Percentiles rank a stretch among this genome's conserved stretches.
These are phyloP conservation scores for Resseliella maxima DNA, from an alignment of 2,888 invertebrate genomes.

Conservation along the genomic window DNA sequence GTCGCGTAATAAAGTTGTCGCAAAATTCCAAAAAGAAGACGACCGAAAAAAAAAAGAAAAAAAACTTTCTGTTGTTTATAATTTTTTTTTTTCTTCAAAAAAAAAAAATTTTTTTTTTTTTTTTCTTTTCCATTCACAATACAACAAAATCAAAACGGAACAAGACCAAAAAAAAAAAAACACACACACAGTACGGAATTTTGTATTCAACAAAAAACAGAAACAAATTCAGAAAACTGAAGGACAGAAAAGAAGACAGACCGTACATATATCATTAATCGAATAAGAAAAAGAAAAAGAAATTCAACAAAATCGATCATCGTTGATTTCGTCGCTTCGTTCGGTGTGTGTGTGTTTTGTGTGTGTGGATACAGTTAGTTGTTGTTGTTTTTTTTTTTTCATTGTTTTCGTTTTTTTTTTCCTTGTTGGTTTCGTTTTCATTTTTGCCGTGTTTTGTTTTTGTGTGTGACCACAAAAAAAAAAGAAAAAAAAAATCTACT, in stretches of 20 bases:
- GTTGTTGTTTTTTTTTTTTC: background rate
- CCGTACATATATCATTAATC: background rate
- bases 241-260: background rate
- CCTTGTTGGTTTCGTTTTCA: background rate
- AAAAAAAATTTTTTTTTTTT: too few species aligned
- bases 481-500: background rate
- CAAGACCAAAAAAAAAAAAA: background rate
- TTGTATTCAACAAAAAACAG: background rate
- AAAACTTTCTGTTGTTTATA: too few species aligned
- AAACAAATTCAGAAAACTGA: too few species aligned
- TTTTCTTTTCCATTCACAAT: too few species aligned
- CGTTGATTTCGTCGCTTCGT: background rate
- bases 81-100: too few species aligned
- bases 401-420: background rate
- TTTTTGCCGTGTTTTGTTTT: background rate
- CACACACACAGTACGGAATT: too few species aligned
- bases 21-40: background rate
- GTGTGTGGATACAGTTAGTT: background rate
- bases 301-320: background rate
- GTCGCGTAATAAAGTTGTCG: conserved; percentile 14
- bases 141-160: background rate
- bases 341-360: background rate
- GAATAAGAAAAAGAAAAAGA: background rate
- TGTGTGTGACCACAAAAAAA: conserved; percentile 12
- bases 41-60: too few species aligned